Base-by-base conservation (phyloP, 2,888 invertebrate genomes). In the Mamestra brassicae region DNA sequence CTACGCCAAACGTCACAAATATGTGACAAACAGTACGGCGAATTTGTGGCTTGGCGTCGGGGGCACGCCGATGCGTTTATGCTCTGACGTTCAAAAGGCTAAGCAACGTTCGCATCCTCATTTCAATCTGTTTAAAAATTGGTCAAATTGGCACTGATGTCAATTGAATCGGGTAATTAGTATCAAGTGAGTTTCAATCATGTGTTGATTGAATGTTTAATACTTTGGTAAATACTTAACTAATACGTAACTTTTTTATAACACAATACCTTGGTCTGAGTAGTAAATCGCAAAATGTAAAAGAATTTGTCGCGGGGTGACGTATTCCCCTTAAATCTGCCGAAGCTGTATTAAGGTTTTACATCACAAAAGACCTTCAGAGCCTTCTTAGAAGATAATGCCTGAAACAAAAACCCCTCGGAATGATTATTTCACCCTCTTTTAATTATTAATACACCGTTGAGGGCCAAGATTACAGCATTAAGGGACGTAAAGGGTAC, bases 361-460 rank as follows among this genome's bases (percentile, higher is more conserved):
- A 86, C 86, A 83, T 84, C 76, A 83, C 84, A 87, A 89, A 84
- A 80, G 78, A 71, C 70, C 80, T 81, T 78, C 55, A 68, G 70
- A 82, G 85, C 84, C 87, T 87, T 91, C 91, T 94, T 90, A 90
- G 80, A 69, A 89, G 91, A 91, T 93, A 91, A 93, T 92, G 89
- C 91, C 89, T 87, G 83, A 89, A 91, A 92, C 91, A 93, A 94
- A 92, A 93, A 90, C 90, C 90, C 82, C 81, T 85, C 74, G 77
- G 85, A 90, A 91, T 92, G 89, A 92, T 90, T 88, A 89, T 91
- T 92, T 89, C 90, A 89, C 93, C 94, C 93, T 91, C 89, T 90
- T 91, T 94, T 94, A 93, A 95, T 94, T 94, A 95, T 94, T 94
- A 95, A 95, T 94, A 92, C 91, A 89, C 92, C 89, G 89, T 88